Conservation (phyloP, 2,113 vertebrate genomes). For the Dipodomys stephensi region DNA sequence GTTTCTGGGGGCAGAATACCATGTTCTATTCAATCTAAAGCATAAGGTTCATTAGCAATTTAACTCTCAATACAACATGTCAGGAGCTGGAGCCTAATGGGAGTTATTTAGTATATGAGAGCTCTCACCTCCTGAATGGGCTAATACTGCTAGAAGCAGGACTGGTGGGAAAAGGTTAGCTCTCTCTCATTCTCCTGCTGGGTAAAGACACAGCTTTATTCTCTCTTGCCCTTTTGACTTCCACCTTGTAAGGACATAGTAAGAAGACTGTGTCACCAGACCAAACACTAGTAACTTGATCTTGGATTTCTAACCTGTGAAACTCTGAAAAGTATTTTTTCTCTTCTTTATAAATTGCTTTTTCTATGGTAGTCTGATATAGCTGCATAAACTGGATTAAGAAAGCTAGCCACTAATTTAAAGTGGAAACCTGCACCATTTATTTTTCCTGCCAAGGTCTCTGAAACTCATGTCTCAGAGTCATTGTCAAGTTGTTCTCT, state of each 20-base stretch:
- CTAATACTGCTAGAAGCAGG: background rate
- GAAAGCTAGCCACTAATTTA: background rate
- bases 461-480: background rate
- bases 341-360: background rate
- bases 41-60: background rate
- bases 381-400: background rate
- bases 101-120: background rate
- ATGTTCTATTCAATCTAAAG: too few species aligned
- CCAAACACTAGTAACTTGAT: background rate
- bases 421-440: background rate
- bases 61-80: background rate
- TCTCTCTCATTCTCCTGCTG: too few species aligned
- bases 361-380: background rate
- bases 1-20: background rate
- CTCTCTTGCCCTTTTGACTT: background rate
- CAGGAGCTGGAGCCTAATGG: background rate
- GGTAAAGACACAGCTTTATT: background rate
- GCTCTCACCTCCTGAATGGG: too few species aligned
- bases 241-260: background rate
- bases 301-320: background rate
- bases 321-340: background rate
- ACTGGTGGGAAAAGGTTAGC: too few species aligned
- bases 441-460: background rate
- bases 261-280: background rate
- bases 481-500: background rate